Base-by-base conservation (phyloP, 2,888 invertebrate genomes). In the Cephus sareptanus region DNA sequence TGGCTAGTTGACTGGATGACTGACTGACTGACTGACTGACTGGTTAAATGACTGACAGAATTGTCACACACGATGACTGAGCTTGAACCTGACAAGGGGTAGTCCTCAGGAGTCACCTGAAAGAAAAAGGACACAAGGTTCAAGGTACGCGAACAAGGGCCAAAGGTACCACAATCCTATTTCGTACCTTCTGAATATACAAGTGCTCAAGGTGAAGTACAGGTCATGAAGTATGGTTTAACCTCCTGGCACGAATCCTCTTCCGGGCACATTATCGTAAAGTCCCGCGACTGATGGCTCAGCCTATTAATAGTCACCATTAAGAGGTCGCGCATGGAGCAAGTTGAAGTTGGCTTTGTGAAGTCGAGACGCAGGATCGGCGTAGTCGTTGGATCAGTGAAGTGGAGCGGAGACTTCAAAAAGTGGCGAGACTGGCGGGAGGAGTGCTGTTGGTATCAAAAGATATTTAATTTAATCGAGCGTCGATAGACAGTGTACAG, bases 361-460 rank as follows among this genome's bases (percentile, higher is more conserved):
- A 33, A 33, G 74, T 35, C 35, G 74, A 81, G 80, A 79, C 78
- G 79, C 77, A 80, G 80, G 15, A 81, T 80, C 81, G 35, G 73
- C 80, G 82, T 77, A 80, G 84, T 86, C 86, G 82, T 85, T 85
- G 86, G 81, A 81, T 81, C 79, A 79, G 81, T 79, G 81, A 87
- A 85, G 80, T 86, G 83, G 85, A 86, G 83, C 86, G 84, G 82
- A 83, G 84, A 84, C 85, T 84, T 85, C 86, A 86, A 86, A 86
- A 86, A 86, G 83, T 81, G 84, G 86, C 80, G 85, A 85, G 85
- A 85, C 85, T 85, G 83, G 83, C 81, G 69, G 78, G 79, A 34
- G 71, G 33, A 33, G 33, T 31, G 71, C 71, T 71, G 31, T 56
- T 56, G 56, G 56, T 56, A 56, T 56, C 56, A 56, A 9, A 56